phyloP scores from a whole-genome alignment of 92 coral and sea anemone genomes.

The Diadumene lineata region DNA sequence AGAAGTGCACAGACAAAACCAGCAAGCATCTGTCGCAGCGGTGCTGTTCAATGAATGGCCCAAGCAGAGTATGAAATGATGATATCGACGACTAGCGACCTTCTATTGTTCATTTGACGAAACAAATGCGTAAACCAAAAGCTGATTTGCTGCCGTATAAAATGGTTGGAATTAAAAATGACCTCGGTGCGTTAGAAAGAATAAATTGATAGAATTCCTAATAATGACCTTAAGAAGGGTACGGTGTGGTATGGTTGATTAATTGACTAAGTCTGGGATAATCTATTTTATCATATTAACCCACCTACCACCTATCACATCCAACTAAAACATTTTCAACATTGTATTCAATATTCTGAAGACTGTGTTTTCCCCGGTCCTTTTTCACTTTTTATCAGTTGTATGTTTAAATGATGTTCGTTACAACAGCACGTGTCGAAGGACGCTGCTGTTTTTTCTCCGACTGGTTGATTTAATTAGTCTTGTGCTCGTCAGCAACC shows the following conservation, averaged over 20 bases:
- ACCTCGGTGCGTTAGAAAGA: neutral
- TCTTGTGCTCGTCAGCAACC: too few relatives aligned
- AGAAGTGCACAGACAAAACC: neutral
- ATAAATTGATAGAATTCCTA: slow-evolving; percentile 7
- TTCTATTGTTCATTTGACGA: slow-evolving; percentile 10
- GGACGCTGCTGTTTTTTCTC: too few relatives aligned
- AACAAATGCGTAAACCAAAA: slow-evolving; percentile 8
- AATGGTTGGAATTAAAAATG: neutral
- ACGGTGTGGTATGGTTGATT: neutral
- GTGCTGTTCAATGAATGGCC: neutral
- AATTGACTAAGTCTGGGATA: neutral
- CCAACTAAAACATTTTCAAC: too few relatives aligned
- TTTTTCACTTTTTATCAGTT: too few relatives aligned
- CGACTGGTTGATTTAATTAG: too few relatives aligned
- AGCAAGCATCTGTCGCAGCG: slow-evolving; percentile 1
- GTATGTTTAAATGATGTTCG: too few relatives aligned
- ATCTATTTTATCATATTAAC: neutral
- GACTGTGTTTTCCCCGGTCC: too few relatives aligned
- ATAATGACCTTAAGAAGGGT: slow-evolving; percentile 2
- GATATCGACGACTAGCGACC: slow-evolving; percentile 1
- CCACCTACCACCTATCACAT: neutral
- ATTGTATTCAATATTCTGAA: too few relatives aligned
- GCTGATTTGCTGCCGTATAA: neutral
- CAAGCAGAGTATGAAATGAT: neutral
- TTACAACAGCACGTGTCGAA: too few relatives aligned